Conservation (phyloP, 1,140 invertebrate genomes). For the Formica exsecta region DNA sequence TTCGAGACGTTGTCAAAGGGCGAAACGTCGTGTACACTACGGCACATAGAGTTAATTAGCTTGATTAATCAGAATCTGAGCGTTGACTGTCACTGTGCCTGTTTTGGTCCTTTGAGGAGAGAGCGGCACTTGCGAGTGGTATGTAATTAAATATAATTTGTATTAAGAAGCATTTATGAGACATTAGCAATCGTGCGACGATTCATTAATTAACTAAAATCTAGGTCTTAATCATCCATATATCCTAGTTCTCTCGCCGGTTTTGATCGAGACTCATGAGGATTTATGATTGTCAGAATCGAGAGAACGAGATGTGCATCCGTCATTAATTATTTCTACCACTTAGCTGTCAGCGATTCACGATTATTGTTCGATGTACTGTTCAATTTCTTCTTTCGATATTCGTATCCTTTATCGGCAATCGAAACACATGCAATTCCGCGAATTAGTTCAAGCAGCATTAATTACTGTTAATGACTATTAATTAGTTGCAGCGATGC, state of each 20-base stretch:
- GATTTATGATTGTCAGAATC: constrained; percentile 12
- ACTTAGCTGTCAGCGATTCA: neutral
- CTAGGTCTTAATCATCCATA: neutral
- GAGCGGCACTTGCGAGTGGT: neutral
- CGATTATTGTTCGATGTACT: constrained; percentile 13
- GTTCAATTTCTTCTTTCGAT: constrained; percentile 5
- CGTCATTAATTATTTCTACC: constrained; percentile 26
- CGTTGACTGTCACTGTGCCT: neutral
- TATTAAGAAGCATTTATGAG: constrained; percentile 46
- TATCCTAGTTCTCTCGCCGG: neutral
- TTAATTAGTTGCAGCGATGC: constrained; percentile 43
- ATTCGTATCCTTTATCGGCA: neutral
- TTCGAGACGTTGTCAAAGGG: constrained; percentile 9
- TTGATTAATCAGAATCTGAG: constrained; percentile 46
- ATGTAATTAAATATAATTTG: constrained; percentile 32
- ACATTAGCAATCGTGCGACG: neutral
- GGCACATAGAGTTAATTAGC: constrained; percentile 40
- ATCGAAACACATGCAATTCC: neutral
- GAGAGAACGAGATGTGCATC: constrained; percentile 6
- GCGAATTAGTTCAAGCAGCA: neutral
- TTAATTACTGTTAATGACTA: constrained; percentile 42
- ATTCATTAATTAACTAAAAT: constrained; percentile 23
- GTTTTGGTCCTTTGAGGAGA: constrained; percentile 18
- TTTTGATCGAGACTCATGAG: neutral
- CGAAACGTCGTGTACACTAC: constrained; percentile 2